Evolutionary conservation across 2,797 vertebrate genomes (phyloP).

Genomic region (Echeneis naucrates): DNA sequence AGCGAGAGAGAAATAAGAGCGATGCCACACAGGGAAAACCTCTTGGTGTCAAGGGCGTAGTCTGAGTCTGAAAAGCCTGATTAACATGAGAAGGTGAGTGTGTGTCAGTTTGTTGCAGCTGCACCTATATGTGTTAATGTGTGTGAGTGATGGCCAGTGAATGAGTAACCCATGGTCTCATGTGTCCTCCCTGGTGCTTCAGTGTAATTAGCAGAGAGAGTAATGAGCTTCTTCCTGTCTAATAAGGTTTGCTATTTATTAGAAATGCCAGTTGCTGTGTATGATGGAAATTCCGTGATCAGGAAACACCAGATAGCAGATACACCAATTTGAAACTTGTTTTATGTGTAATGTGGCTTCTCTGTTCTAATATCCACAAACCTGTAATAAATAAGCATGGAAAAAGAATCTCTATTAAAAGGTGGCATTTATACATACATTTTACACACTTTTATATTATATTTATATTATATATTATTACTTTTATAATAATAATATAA

Average conservation of each 20-base stretch:
- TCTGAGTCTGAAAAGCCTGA: constrained; percentile 58
- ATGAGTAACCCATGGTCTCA: constrained; percentile 39
- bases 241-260: constrained; percentile 71
- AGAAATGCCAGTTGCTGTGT: constrained; percentile 71
- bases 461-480: too few relatives aligned
- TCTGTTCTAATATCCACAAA: constrained; percentile 5
- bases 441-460: too few relatives aligned
- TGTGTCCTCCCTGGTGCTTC: constrained; percentile 58
- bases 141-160: constrained; percentile 55
- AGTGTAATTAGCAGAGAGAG: constrained; percentile 72
- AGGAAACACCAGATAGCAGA: constrained; percentile 28
- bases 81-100: constrained; percentile 60
- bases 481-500: too few relatives aligned
- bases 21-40: constrained; percentile 25
- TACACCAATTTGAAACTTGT: too few relatives aligned
- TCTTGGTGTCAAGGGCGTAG: constrained; percentile 40
- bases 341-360: neutral
- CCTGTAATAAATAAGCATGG: neutral
- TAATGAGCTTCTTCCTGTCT: constrained; percentile 61
- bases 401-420: neutral
- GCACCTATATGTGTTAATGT: constrained; percentile 35
- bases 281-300: constrained; percentile 52
- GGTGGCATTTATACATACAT: too few relatives aligned
- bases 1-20: constrained; percentile 18
- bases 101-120: constrained; percentile 36